Evolutionary conservation across 2,113 vertebrate species (phyloP).

Genomic region (Pteronura brasiliensis): DNA sequence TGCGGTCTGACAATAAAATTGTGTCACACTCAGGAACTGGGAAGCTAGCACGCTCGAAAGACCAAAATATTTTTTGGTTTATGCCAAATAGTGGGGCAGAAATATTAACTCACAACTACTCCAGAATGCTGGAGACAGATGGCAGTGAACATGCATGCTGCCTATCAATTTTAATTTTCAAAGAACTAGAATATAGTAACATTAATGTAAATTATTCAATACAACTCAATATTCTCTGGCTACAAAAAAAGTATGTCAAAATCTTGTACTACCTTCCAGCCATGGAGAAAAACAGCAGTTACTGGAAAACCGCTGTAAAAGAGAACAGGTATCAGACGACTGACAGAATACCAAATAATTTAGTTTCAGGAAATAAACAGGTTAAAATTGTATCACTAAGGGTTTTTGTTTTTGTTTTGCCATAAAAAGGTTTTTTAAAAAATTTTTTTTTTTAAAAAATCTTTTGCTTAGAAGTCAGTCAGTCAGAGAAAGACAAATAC

Average conservation of each 20-base stretch:
- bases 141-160: neutral
- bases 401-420: neutral
- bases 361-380: neutral
- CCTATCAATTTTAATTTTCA: neutral
- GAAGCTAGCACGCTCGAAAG: neutral
- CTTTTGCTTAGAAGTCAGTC: neutral
- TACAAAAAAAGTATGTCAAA: neutral
- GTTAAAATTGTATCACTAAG: neutral
- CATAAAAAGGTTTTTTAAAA: neutral
- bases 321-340: neutral
- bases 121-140: neutral
- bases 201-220: slow-evolving; percentile 1
- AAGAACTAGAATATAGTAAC: neutral
- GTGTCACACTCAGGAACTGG: neutral
- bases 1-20: neutral
- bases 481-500: neutral
- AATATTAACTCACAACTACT: neutral
- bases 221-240: neutral
- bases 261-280: neutral
- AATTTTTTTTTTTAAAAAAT: neutral
- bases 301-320: neutral
- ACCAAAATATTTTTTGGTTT: neutral
- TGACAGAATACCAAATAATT: neutral
- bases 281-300: neutral
- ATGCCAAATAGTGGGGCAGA: neutral